Evolutionary conservation across 2,113 vertebrate genomes (phyloP).

Genomic region (Varanus salvator): DNA sequence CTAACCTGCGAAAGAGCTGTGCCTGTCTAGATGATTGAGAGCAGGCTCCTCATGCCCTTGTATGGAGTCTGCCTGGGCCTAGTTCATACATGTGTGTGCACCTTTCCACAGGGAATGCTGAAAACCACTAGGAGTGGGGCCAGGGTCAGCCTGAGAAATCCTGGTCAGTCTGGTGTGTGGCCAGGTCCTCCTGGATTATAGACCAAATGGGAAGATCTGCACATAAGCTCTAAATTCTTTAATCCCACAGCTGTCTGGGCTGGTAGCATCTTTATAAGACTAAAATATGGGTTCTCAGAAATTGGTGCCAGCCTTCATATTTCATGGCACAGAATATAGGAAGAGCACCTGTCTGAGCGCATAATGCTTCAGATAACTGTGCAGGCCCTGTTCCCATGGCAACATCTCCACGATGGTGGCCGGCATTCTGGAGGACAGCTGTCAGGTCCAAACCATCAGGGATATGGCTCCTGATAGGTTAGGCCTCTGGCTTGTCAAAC

Average conservation of each 20-base stretch:
- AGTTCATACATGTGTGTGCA: no score
- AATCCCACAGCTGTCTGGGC: not conserved
- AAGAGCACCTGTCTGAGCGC: no score
- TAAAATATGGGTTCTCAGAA: not conserved
- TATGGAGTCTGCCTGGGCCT: not conserved
- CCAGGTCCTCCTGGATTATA: not conserved
- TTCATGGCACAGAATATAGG: no score
- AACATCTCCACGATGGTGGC: not conserved
- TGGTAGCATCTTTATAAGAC: not conserved
- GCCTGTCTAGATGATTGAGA: no score
- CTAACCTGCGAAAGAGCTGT: no score
- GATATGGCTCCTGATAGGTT: not conserved
- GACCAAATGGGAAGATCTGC: not conserved
- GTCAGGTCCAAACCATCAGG: not conserved
- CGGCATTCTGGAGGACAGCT: not conserved
- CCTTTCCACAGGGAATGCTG: not conserved
- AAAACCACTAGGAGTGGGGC: not conserved
- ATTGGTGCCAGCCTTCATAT: not conserved
- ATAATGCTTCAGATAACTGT: not conserved
- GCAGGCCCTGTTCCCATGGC: not conserved
- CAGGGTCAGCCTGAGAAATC: not conserved
- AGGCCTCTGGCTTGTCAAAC: no score
- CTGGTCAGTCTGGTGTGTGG: not conserved
- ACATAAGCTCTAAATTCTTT: not conserved
- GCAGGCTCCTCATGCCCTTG: no score